These are phyloP conservation scores for Enteromius unitaeniatus DNA, from an alignment of 2,797 vertebrate genomes.

Conservation along the genomic window DNA sequence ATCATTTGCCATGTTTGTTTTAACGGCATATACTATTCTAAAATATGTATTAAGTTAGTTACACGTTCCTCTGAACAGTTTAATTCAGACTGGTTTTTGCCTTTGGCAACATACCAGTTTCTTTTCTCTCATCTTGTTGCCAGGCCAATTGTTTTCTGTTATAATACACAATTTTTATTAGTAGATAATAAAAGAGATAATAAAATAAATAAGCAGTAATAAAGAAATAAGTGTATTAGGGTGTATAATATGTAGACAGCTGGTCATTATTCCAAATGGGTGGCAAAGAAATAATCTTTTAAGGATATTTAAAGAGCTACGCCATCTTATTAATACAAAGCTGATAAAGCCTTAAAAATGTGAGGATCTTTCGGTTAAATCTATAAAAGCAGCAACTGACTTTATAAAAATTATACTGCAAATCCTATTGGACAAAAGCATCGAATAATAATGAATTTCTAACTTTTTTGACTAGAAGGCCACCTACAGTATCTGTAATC, in stretches of 20 bases:
- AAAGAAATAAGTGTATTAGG: not conserved
- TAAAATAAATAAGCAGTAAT: not conserved
- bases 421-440: not conserved
- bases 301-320: not conserved
- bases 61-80: not conserved
- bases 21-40: not conserved
- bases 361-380: not conserved
- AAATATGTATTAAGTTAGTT: not conserved
- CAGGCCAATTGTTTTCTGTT: not conserved
- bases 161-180: not conserved
- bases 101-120: slow-evolving; percentile 1
- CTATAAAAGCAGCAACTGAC: not conserved
- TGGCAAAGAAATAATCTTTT: not conserved
- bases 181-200: not conserved
- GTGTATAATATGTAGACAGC: not conserved
- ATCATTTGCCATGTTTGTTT: not conserved
- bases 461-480: not conserved
- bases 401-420: slow-evolving; percentile 5
- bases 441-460: not conserved
- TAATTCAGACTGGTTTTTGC: not conserved
- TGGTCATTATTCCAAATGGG: not conserved
- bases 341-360: not conserved
- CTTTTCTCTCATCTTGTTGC: not conserved
- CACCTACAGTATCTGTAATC: not conserved
- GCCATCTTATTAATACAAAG: not conserved